phyloP scores from a whole-genome alignment of 92 coral and sea anemone genomes.

The Paramuricea clavata region DNA sequence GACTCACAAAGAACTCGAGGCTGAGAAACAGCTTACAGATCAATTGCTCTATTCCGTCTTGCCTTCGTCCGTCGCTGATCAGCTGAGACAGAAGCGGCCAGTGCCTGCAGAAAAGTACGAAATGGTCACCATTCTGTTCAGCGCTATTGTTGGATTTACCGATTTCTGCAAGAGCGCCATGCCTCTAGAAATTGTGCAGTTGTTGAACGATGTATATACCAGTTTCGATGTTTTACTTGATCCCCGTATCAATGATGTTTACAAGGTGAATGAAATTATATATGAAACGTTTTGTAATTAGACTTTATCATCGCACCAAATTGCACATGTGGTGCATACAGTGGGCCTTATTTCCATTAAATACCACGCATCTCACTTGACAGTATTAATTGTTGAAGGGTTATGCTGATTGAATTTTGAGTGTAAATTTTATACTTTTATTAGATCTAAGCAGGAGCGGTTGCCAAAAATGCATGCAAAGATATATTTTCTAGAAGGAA shows the following conservation, averaged over 20 bases:
- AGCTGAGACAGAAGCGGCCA: slow-evolving; percentile 87
- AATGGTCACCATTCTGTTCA: slow-evolving; percentile 85
- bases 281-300: too few relatives aligned
- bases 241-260: slow-evolving; percentile 85
- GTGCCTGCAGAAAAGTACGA: slow-evolving; percentile 89
- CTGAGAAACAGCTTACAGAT: slow-evolving; percentile 87
- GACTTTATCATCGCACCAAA: too few relatives aligned
- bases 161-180: slow-evolving; percentile 78
- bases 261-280: slow-evolving; percentile 81
- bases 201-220: slow-evolving; percentile 83
- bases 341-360: too few relatives aligned
- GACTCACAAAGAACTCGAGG: slow-evolving; percentile 86
- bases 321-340: too few relatives aligned
- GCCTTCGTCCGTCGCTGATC: slow-evolving; percentile 89
- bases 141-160: slow-evolving; percentile 87
- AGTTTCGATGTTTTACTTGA: slow-evolving; percentile 85
- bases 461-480: too few relatives aligned
- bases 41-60: slow-evolving; percentile 84
- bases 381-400: too few relatives aligned
- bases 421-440: too few relatives aligned
- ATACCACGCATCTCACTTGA: too few relatives aligned
- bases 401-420: too few relatives aligned
- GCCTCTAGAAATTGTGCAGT: slow-evolving; percentile 87
- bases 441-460: too few relatives aligned
- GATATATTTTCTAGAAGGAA: too few relatives aligned